Evolutionary conservation across 2,888 invertebrate species (phyloP).

Genomic region (Neoitamus cyanurus): DNA sequence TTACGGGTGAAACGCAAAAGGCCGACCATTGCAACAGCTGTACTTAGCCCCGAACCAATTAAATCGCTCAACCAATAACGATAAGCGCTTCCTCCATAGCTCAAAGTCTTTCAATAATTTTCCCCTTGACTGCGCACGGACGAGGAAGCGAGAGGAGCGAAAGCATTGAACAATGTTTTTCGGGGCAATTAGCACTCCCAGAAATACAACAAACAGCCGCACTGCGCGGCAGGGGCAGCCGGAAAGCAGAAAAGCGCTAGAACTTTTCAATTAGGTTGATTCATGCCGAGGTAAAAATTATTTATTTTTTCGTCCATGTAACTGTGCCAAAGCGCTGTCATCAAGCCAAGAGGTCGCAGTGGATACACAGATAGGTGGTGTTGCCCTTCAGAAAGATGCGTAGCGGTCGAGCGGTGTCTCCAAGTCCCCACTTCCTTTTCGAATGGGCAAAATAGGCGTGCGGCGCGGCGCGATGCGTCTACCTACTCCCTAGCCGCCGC

Average conservation of each 20-base stretch:
- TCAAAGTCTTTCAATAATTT: neutral
- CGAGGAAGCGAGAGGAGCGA: neutral
- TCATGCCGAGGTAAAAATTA: conserved; percentile 19
- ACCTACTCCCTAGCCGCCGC: conserved; percentile 2
- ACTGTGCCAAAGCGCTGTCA: conserved; percentile 19
- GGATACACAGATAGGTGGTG: neutral
- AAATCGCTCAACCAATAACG: conserved; percentile 18
- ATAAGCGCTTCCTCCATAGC: conserved; percentile 33
- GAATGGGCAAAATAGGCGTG: neutral
- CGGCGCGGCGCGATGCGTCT: neutral
- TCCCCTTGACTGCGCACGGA: neutral
- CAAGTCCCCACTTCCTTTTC: neutral
- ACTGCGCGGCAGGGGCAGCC: neutral
- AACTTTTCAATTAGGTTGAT: conserved; percentile 28
- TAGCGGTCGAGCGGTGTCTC: neutral
- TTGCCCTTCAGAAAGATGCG: neutral
- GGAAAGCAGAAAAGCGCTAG: neutral
- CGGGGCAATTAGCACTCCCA: conserved; percentile 31
- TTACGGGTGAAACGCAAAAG: neutral
- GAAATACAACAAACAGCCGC: conserved; percentile 8
- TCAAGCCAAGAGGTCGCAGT: neutral
- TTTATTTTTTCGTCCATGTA: neutral
- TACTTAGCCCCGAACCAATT: neutral
- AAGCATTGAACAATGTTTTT: conserved; percentile 22
- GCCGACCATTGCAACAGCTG: neutral